Evolutionary conservation across 37 sponge, comb jelly and placozoan species (phyloP).

Genomic region (Mnemiopsis leidyi): DNA sequence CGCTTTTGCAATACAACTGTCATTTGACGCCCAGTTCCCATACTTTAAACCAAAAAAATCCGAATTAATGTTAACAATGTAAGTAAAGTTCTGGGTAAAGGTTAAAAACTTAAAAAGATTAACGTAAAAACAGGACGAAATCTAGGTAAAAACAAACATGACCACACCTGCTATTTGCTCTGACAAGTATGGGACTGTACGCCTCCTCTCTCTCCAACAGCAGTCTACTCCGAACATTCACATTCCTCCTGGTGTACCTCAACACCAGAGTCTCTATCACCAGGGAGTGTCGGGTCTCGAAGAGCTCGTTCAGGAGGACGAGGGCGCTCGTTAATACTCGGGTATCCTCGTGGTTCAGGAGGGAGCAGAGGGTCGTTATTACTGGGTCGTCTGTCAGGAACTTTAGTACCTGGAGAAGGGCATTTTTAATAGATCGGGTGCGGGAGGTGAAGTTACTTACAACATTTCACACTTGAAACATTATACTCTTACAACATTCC

Average conservation of each 20-base stretch:
- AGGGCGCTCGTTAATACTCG: not conserved
- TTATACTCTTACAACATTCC: too few relatives aligned
- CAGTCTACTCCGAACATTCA: not conserved
- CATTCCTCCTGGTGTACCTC: constrained; percentile 3
- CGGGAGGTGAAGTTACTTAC: too few relatives aligned
- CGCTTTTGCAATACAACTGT: too few relatives aligned
- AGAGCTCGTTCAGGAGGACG: not conserved
- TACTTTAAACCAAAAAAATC: too few relatives aligned
- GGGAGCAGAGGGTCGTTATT: constrained; percentile 3
- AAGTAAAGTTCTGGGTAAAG: too few relatives aligned
- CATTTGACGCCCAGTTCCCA: too few relatives aligned
- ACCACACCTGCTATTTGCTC: not conserved
- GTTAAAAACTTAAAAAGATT: too few relatives aligned
- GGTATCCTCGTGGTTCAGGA: constrained; percentile 22
- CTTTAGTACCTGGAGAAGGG: constrained; percentile 15
- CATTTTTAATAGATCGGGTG: too few relatives aligned
- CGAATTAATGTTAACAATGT: too few relatives aligned
- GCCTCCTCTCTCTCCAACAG: not conserved
- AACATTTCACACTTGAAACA: too few relatives aligned
- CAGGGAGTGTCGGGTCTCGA: constrained; percentile 45
- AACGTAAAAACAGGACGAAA: too few relatives aligned
- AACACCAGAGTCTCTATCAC: constrained; percentile 38
- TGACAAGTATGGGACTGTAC: not conserved
- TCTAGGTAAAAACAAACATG: too few relatives aligned
- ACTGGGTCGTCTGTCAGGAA: constrained; percentile 52